Conservation (phyloP, 2,888 invertebrate species). For the Caenorhabditis becei region DNA sequence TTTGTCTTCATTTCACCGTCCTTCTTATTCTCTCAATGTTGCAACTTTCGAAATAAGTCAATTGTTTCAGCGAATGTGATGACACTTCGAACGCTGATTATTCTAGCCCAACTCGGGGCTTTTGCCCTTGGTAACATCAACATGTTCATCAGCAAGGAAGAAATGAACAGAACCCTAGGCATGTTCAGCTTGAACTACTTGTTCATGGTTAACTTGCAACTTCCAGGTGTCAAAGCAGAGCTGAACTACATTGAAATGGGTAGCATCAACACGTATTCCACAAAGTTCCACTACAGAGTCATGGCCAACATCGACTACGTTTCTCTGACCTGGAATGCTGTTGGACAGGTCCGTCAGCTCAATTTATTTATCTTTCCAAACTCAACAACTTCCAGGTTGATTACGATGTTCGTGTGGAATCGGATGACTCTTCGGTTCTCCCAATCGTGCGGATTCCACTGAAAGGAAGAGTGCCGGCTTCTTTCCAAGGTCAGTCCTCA, state of each 20-base stretch:
- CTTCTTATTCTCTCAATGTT: constrained; percentile 15
- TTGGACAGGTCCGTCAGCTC: constrained; percentile 54
- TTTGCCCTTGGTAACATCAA: constrained; percentile 68
- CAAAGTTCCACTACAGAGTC: constrained; percentile 78
- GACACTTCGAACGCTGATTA: constrained; percentile 24
- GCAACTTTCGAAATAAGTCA: not conserved
- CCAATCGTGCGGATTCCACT: constrained; percentile 76
- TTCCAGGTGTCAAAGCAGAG: constrained; percentile 77
- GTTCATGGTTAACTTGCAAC: not conserved
- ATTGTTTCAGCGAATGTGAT: constrained; percentile 48
- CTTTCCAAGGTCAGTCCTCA: constrained; percentile 68
- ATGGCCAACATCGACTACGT: constrained; percentile 75
- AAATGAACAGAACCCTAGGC: constrained; percentile 81
- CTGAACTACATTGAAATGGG: constrained; percentile 79
- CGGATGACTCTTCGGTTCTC: constrained; percentile 80
- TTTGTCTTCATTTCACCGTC: constrained; percentile 19
- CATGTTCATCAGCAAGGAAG: constrained; percentile 77
- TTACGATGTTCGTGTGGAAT: constrained; percentile 72
- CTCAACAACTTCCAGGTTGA: constrained; percentile 52
- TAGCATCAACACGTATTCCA: constrained; percentile 76
- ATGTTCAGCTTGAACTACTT: constrained; percentile 8
- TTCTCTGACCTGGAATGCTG: constrained; percentile 77
- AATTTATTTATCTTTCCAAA: not conserved
- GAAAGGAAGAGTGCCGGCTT: constrained; percentile 74
- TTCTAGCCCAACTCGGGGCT: constrained; percentile 34